Conservation (phyloP, 2,888 invertebrate species). For the Hedychridium roseum region DNA sequence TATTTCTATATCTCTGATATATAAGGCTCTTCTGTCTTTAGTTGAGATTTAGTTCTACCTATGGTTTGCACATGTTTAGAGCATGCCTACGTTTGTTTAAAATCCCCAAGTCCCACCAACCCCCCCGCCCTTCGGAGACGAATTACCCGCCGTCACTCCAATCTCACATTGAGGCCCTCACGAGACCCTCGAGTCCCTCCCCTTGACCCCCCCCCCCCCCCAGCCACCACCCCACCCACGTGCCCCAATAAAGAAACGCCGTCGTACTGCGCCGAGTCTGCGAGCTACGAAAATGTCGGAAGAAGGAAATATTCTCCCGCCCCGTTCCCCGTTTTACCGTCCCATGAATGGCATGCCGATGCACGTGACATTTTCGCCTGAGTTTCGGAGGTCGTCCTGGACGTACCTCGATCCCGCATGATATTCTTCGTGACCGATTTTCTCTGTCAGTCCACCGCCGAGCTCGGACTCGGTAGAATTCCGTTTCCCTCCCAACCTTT, state of each 20-base stretch:
- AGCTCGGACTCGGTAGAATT: background rate
- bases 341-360: conserved; percentile 62
- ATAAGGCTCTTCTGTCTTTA: conserved; percentile 64
- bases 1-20: conserved; percentile 60
- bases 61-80: conserved; percentile 64
- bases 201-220: background rate
- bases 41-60: conserved; percentile 62
- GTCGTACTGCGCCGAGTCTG: background rate
- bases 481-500: too few relatives aligned
- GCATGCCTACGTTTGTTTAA: conserved; percentile 63
- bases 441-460: background rate
- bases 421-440: background rate
- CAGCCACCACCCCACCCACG: conserved; percentile 3
- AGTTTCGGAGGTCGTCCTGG: conserved; percentile 20
- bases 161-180: too few relatives aligned
- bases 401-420: conserved; percentile 27
- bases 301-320: too few relatives aligned
- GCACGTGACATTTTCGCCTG: conserved; percentile 51
- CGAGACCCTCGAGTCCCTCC: conserved; percentile 32
- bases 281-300: too few relatives aligned
- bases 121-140: too few relatives aligned
- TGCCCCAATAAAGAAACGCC: background rate
- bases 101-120: too few relatives aligned
- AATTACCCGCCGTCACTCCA: too few relatives aligned
- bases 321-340: conserved; percentile 7